Base-by-base conservation (phyloP, 2,888 invertebrate genomes). In the Ophion obscuratus region DNA sequence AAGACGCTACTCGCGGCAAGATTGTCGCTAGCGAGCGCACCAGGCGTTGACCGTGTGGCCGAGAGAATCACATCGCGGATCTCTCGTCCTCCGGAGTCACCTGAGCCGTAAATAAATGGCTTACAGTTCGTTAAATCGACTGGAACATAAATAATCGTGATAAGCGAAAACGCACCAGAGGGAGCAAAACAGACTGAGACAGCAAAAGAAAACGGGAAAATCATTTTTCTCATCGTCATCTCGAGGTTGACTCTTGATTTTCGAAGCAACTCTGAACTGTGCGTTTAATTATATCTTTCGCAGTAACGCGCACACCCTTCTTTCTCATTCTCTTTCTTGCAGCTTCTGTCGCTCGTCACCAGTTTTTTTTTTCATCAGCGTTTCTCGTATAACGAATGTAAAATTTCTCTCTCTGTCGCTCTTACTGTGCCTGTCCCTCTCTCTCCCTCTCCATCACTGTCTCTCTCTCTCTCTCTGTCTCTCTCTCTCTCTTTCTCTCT, bases 91-190 rank as follows among this genome's bases (percentile, higher is more conserved):
- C 64, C 9, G 59, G 31, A 75, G 44, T 75, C 81, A 68, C 74
- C 61, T 64, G 68, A 44, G 86, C 83, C 86, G 74, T 86, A 86
- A 86, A 86, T 86, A 86, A 86, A 86, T 83, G 77, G 86, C 86
- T 86, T 86, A 86, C 73, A 81, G 86, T 86, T 86, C 86, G 86
- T 86, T 86, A 83, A 86, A 86, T 86, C 86, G 86, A 68, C 83
- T 86, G 76, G 83, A 83, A 74, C 81, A 83, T 86, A 83, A 83
- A 86, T 83, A 86, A 86, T 83, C 83, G 47, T 76, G 83, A 86
- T 86, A 86, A 83, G 83, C 76, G 74, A 86, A 81, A 78, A 83
- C 77, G 66, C 66, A 64, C 10, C 67, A 73, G 68, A 36, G 73
- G 76, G 66, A 76, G 62, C 59, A 44, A 68, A 11, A 47, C 14